Percentiles rank a stretch among this genome's conserved stretches.
These are phyloP conservation scores for Caranx melampygus DNA, from an alignment of 2,113 vertebrate genomes.

Conservation along the genomic window DNA sequence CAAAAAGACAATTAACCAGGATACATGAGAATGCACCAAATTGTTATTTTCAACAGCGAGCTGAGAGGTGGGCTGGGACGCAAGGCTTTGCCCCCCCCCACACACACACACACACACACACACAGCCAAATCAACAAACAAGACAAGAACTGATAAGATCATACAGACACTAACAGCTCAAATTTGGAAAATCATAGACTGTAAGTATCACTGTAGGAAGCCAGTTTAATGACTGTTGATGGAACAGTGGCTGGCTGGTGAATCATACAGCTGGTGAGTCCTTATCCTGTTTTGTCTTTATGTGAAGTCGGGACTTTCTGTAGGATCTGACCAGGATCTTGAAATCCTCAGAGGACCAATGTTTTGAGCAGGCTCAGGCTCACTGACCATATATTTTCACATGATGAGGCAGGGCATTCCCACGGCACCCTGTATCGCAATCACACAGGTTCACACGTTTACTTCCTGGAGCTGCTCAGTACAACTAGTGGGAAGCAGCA, in stretches of 20 bases:
- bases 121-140: neutral
- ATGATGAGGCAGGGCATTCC: conserved; percentile 10
- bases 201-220: conserved; percentile 22
- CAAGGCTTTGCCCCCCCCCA: neutral
- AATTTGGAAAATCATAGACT: neutral
- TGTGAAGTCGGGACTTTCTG: neutral
- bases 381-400: conserved; percentile 16
- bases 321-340: neutral
- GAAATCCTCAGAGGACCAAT: conserved; percentile 1
- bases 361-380: neutral
- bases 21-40: neutral
- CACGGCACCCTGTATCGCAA: neutral
- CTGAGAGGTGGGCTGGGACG: neutral
- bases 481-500: conserved; percentile 1
- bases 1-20: neutral
- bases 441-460: conserved; percentile 10
- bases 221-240: conserved; percentile 18
- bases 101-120: no score
- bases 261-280: conserved; percentile 22
- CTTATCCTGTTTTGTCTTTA: conserved; percentile 22
- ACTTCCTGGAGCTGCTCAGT: neutral
- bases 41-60: neutral
- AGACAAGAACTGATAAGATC: neutral
- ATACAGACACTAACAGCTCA: neutral
- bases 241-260: conserved; percentile 7